Evolutionary conservation across 2,113 vertebrate genomes (phyloP).

Genomic region (Psettodes erumei): DNA sequence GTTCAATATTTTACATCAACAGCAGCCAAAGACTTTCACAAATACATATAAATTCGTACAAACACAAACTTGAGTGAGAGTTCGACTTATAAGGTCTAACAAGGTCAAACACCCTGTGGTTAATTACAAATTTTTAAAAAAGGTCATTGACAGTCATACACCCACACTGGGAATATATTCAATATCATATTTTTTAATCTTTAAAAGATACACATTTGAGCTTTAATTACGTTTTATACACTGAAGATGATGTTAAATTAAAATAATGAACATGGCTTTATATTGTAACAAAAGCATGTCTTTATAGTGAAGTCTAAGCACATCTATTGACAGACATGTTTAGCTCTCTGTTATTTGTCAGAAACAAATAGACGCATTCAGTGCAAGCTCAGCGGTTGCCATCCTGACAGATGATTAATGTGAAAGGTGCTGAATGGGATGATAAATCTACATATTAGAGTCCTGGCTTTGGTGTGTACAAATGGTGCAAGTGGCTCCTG

Average conservation of each 20-base stretch:
- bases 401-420: slow-evolving; percentile 66
- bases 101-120: not conserved
- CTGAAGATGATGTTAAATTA: not conserved
- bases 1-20: too few species aligned
- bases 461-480: slow-evolving; percentile 37
- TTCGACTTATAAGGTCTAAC: too few species aligned
- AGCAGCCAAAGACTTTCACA: too few species aligned
- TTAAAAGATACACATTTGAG: not conserved
- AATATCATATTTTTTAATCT: not conserved
- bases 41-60: too few species aligned
- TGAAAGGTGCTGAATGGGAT: slow-evolving; percentile 63
- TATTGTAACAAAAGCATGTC: not conserved
- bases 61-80: too few species aligned
- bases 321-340: slow-evolving; percentile 31
- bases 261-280: not conserved
- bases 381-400: slow-evolving; percentile 42
- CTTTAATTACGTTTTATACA: not conserved
- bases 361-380: slow-evolving; percentile 47
- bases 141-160: not conserved
- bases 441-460: slow-evolving; percentile 70
- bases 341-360: slow-evolving; percentile 35
- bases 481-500: slow-evolving; percentile 30
- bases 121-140: not conserved
- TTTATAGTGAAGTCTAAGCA: not conserved
- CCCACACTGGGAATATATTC: not conserved